Evolutionary conservation across 2,113 vertebrate genomes (phyloP), one percentile per base, ranked within the genome.

Genomic region (Xenus cinereus): DNA sequence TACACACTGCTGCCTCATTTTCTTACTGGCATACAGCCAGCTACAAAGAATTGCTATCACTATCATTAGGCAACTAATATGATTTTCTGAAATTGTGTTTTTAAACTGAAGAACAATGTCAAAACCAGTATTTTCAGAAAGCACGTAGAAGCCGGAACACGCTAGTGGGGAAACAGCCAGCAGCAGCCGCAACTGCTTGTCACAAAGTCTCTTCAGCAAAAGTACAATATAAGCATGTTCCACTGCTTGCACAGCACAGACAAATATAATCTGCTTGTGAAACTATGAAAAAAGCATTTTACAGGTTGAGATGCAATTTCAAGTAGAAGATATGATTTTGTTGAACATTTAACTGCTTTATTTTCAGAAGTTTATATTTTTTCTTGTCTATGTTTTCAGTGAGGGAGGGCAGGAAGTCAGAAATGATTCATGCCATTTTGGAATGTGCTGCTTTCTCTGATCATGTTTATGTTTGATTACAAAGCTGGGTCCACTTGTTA

Each of bases 401-500:
- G 43, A 87, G 75, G 32, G 45, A 84, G 85, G 94, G 69, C 96
- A 97, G 97, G 96, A 98, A 97, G 94, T 95, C 92, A 95, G 87
- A 91, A 77, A 51, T 98, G 85, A 98, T 95, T 98, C 96, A 98
- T 95, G 62, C 56, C 30, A 81, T 93, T 97, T 96, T 92, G 97
- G 89, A 91, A 96, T 97, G 74, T 90, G 72, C 90, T 96, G 27
- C 89, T 91, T 74, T 95, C 81, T 94, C 89, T 97, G 89, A 93
- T 35, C 43, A 94, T 46, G 46, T 46, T 46, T 46, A 46, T 5
- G 43, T 97, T 74, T 98, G 96, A 95, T 98, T 97, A 96, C 97
- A 97, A 98, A 98, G 95, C 96, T 97, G 93, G 96, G 86, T 85
- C 97, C 95, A 95, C 97, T 97, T 98, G 89, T 95, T 98, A 98